phyloP scores from a whole-genome alignment of 1,140 invertebrate genomes.

The Stenopsyche tienmushanensis region DNA sequence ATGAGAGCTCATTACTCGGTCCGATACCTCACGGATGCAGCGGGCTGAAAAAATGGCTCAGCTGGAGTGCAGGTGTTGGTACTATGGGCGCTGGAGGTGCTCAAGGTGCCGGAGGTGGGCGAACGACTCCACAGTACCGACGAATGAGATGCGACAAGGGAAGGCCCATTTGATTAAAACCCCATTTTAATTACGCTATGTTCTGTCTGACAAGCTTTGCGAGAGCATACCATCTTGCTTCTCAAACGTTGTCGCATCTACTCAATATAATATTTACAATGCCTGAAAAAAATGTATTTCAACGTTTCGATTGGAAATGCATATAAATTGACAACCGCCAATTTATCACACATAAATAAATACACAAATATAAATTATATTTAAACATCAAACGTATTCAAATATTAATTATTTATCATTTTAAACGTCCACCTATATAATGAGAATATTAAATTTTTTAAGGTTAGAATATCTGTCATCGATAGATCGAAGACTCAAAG shows the following conservation, averaged over 20 bases:
- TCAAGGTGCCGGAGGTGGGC: background rate
- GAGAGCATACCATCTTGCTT: background rate
- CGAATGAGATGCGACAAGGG: conserved; percentile 30
- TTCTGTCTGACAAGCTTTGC: conserved; percentile 22
- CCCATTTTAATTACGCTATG: conserved; percentile 41
- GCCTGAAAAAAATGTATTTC: background rate
- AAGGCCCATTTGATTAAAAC: conserved; percentile 39
- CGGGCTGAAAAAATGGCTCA: background rate
- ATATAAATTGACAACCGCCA: background rate
- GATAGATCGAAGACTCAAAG: no score
- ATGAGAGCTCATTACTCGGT: conserved; percentile 14
- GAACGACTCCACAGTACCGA: background rate
- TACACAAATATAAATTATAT: background rate
- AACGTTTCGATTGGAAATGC: background rate
- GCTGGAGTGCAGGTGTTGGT: background rate
- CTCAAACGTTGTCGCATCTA: background rate
- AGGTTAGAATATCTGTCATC: no score
- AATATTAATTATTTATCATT: no score
- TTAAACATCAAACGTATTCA: background rate
- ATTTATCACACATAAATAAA: background rate
- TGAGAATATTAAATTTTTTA: no score
- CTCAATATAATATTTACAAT: background rate
- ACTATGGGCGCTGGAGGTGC: no score
- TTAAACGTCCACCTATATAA: no score
- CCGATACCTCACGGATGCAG: background rate